phyloP scores from a whole-genome alignment of 2,113 vertebrate species.

The Acanthisitta chloris region DNA sequence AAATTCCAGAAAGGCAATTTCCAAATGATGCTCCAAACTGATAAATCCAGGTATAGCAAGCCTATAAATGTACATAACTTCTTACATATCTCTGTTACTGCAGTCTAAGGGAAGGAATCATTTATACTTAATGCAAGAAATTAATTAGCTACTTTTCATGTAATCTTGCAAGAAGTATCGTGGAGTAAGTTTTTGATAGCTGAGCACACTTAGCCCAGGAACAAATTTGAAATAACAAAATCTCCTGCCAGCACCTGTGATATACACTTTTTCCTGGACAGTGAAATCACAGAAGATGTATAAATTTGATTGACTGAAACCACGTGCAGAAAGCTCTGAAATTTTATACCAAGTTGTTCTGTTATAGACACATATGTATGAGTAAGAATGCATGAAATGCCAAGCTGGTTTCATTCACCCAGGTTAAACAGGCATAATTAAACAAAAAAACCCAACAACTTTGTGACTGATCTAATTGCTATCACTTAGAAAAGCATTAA shows the following conservation, averaged over 20 bases:
- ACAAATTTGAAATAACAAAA: background rate
- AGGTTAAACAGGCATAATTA: background rate
- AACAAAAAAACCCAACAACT: background rate
- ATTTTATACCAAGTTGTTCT: background rate
- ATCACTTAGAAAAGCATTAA: background rate
- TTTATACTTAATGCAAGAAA: background rate
- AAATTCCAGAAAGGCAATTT: background rate
- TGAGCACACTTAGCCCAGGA: background rate
- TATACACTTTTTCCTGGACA: background rate
- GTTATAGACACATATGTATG: rapidly evolving
- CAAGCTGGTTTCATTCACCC: background rate
- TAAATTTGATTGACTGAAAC: background rate
- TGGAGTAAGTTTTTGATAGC: background rate
- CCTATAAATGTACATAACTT: background rate
- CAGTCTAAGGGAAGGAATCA: background rate
- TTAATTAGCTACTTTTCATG: background rate
- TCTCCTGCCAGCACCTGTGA: background rate
- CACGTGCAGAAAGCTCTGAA: background rate
- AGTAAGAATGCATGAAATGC: background rate
- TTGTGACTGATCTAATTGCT: background rate
- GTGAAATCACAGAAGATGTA: background rate
- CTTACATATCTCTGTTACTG: background rate
- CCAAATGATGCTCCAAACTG: background rate
- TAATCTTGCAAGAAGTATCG: background rate
- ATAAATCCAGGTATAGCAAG: background rate